Conservation (phyloP, 2,888 invertebrate genomes). For the Lithophane ornitopus region DNA sequence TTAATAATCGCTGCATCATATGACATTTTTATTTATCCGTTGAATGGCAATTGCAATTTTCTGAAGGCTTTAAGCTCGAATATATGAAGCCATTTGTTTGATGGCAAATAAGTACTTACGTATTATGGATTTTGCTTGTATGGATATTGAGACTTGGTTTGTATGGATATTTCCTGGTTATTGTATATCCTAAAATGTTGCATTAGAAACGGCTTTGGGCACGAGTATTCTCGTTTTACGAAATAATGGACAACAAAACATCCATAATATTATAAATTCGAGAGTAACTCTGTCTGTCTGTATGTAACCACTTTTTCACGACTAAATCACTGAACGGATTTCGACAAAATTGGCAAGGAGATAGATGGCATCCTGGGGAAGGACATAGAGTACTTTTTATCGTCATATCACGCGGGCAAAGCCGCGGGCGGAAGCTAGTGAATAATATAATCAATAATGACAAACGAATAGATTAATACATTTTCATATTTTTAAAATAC, state of each 20-base stretch:
- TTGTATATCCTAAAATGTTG: neutral
- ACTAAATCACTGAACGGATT: too few relatives aligned
- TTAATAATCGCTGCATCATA: constrained; percentile 40
- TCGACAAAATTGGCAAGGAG: too few relatives aligned
- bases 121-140: constrained; percentile 19
- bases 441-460: neutral
- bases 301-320: too few relatives aligned
- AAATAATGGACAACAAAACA: neutral
- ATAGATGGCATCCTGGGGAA: too few relatives aligned
- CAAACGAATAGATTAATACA: neutral
- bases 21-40: constrained; percentile 44
- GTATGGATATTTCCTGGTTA: neutral
- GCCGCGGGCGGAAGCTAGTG: too few relatives aligned
- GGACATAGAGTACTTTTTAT: too few relatives aligned
- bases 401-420: too few relatives aligned
- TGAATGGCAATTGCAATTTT: constrained; percentile 38
- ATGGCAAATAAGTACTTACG: neutral
- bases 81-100: constrained; percentile 24
- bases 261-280: too few relatives aligned
- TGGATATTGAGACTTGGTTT: neutral
- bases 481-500: neutral
- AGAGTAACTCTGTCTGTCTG: too few relatives aligned
- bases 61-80: constrained; percentile 26
- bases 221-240: neutral
- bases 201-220: neutral